A percentile compares a stretch with the other conserved stretches of the same genome.
Evolutionary conservation across 2,113 vertebrate genomes (phyloP).

Genomic region (Saguinus imperator): DNA sequence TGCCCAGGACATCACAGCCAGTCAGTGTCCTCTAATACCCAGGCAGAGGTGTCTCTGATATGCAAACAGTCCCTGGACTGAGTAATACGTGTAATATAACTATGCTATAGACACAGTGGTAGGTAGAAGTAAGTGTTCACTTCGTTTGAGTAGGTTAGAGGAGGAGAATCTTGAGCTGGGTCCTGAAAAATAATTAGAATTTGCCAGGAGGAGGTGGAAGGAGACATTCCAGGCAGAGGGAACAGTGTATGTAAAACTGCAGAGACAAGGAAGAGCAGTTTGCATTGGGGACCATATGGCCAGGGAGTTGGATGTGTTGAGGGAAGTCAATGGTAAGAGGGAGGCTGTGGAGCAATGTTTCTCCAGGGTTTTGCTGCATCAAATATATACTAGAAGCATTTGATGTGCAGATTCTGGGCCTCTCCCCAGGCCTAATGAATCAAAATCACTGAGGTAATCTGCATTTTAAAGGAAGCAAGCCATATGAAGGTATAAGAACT

Average conservation of each 20-base stretch:
- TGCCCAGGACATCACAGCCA: not conserved
- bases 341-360: not conserved
- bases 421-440: not conserved
- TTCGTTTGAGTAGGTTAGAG: not conserved
- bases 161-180: not conserved
- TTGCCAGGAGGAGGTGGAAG: not conserved
- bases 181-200: not conserved
- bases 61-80: not conserved
- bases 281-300: not conserved
- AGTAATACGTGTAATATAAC: not conserved
- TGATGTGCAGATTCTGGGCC: not conserved
- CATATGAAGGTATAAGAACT: not conserved
- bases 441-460: not conserved
- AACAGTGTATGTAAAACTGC: not conserved
- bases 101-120: not conserved
- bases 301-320: rapidly evolving
- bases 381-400: too few species aligned
- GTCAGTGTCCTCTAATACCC: not conserved
- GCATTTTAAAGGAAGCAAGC: conserved; percentile 21
- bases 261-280: too few species aligned
- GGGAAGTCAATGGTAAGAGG: too few species aligned
- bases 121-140: not conserved
- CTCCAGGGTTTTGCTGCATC: not conserved
- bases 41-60: not conserved
- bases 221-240: not conserved